These are phyloP conservation scores for Chrysomela aeneicollis DNA, from an alignment of 2,888 invertebrate genomes.

Conservation along the genomic window DNA sequence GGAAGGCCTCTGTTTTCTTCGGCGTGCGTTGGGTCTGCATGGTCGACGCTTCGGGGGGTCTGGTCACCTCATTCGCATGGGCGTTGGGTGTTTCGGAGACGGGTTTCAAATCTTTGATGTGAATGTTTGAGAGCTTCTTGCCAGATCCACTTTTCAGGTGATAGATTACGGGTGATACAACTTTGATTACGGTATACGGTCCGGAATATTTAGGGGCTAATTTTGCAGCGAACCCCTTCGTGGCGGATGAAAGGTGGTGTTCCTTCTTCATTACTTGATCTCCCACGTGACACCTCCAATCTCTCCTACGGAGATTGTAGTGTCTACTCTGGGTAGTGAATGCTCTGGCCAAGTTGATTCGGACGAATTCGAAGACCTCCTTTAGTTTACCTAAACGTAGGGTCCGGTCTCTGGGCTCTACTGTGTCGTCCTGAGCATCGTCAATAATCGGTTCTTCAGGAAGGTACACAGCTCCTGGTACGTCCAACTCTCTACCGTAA, in stretches of 20 bases:
- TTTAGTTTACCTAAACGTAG: not conserved
- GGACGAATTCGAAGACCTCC: not conserved
- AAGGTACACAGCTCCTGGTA: not conserved
- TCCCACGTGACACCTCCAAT: not conserved
- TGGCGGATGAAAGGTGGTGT: not conserved
- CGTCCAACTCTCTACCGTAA: conserved; percentile 22
- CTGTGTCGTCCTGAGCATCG: not conserved
- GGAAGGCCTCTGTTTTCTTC: no score
- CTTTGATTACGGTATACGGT: not conserved
- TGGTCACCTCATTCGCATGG: not conserved
- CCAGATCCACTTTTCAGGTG: not conserved
- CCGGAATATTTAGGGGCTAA: conserved; percentile 15
- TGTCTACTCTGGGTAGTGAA: conserved; percentile 5
- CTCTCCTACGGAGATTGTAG: not conserved
- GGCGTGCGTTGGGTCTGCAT: no score
- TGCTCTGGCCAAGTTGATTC: not conserved
- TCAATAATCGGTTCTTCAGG: no score
- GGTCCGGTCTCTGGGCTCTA: not conserved
- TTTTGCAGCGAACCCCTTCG: not conserved
- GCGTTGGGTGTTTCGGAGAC: not conserved
- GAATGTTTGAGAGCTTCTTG: not conserved
- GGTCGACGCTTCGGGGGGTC: not conserved
- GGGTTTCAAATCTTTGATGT: not conserved
- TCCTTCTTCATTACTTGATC: not conserved
- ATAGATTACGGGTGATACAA: conserved; percentile 4